Conservation (phyloP, 1,140 invertebrate species). For the Aricia agestis region DNA sequence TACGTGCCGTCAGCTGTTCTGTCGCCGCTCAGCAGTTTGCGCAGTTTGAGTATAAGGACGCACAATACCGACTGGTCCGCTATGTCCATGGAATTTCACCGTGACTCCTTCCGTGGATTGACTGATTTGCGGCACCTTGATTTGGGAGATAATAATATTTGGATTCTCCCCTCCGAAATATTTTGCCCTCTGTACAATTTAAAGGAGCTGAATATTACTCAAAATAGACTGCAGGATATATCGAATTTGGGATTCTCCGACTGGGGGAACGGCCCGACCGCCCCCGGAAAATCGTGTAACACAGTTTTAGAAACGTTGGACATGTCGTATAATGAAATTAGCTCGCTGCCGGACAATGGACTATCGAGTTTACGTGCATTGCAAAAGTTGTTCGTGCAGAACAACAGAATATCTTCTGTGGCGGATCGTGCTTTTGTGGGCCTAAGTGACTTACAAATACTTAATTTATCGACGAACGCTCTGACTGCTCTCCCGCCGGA, state of each 20-base stretch:
- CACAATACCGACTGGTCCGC: constrained; percentile 89
- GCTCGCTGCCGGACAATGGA: constrained; percentile 82
- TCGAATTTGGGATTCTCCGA: constrained; percentile 84
- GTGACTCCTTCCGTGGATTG: constrained; percentile 83
- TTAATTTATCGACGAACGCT: constrained; percentile 87
- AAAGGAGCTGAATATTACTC: constrained; percentile 82
- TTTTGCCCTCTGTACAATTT: constrained; percentile 86
- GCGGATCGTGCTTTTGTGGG: constrained; percentile 86
- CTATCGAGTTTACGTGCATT: constrained; percentile 83
- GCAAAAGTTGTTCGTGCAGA: constrained; percentile 81
- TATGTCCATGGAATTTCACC: constrained; percentile 85
- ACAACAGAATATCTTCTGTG: constrained; percentile 85
- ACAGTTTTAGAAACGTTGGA: constrained; percentile 83
- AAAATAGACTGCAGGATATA: constrained; percentile 87
- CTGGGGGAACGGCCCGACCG: constrained; percentile 77
- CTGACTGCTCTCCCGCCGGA: constrained; percentile 86
- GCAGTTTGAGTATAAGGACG: constrained; percentile 83
- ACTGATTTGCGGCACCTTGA: constrained; percentile 83
- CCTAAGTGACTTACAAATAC: constrained; percentile 79
- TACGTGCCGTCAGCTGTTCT: constrained; percentile 84
- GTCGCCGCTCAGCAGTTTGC: constrained; percentile 80
- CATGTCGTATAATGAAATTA: constrained; percentile 85
- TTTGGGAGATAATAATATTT: constrained; percentile 88
- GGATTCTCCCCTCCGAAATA: constrained; percentile 83
- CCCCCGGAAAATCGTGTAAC: constrained; percentile 80